These are phyloP conservation scores for Erinaceus europaeus DNA, from an alignment of 2,113 vertebrate genomes.

Conservation along the genomic window DNA sequence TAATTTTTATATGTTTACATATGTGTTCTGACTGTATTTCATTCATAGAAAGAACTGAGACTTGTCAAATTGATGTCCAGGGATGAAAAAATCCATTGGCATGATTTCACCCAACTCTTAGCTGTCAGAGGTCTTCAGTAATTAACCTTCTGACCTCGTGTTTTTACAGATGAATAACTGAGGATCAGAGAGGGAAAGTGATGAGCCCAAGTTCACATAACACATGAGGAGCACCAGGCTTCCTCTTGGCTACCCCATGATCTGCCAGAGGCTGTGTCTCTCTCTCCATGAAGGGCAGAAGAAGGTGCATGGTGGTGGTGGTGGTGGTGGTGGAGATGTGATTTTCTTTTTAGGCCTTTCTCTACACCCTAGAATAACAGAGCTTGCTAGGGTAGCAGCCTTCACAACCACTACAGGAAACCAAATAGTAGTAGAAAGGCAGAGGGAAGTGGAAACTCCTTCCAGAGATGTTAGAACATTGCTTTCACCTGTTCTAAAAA, in stretches of 20 bases:
- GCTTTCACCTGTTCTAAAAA: constrained; percentile 82
- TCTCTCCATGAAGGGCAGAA: neutral
- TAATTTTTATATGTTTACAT: constrained; percentile 55
- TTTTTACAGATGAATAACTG: constrained; percentile 4
- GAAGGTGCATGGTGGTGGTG: neutral
- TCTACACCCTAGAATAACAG: constrained; percentile 64
- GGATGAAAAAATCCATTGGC: neutral
- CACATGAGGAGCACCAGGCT: neutral
- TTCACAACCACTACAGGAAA: constrained; percentile 78
- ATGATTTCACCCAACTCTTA: constrained; percentile 4
- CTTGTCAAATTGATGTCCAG: neutral
- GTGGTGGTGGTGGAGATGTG: too few species aligned
- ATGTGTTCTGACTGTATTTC: neutral
- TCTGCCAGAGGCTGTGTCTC: neutral
- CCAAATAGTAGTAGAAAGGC: constrained; percentile 70
- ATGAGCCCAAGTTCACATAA: neutral
- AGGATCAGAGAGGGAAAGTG: constrained; percentile 39
- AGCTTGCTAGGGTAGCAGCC: constrained; percentile 60
- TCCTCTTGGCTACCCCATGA: neutral
- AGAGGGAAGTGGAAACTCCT: constrained; percentile 80
- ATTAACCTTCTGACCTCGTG: neutral
- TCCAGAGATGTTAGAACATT: constrained; percentile 57
- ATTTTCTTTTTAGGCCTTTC: constrained; percentile 3
- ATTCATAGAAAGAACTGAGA: constrained; percentile 68
- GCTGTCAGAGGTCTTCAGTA: neutral